Percentiles rank a stretch among this genome's conserved stretches.
phyloP scores from a whole-genome alignment of 2,797 vertebrate genomes.

The Enteromius paludinosus region DNA sequence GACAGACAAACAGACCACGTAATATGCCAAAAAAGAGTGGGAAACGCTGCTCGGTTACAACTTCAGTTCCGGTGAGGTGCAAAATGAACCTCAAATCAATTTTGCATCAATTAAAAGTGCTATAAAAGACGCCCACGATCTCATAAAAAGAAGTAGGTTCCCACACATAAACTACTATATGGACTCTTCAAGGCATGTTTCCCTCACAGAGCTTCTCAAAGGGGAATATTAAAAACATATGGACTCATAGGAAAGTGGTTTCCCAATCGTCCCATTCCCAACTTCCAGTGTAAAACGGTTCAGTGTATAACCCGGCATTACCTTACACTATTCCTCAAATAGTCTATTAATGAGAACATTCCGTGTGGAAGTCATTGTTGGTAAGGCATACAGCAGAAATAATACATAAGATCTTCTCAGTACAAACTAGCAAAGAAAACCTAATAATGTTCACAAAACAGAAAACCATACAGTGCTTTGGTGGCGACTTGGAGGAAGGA shows the following conservation, averaged over 20 bases:
- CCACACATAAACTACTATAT: conserved; percentile 26
- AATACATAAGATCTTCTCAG: conserved; percentile 34
- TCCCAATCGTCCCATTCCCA: neutral
- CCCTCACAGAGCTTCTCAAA: conserved; percentile 48
- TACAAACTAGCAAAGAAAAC: conserved; percentile 49
- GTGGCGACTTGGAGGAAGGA: conserved; percentile 59
- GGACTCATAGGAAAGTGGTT: conserved; percentile 9
- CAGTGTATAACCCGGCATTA: conserved; percentile 6
- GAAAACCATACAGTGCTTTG: conserved; percentile 61
- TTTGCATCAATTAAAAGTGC: conserved; percentile 86
- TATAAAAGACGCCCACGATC: conserved; percentile 73
- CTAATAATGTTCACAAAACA: conserved; percentile 30
- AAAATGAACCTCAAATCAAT: conserved; percentile 72
- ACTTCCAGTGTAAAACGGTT: conserved; percentile 41
- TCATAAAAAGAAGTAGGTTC: conserved; percentile 40
- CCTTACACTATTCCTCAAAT: neutral
- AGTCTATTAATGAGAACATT: conserved; percentile 55
- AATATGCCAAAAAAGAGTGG: conserved; percentile 47
- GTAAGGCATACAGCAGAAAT: conserved; percentile 58
- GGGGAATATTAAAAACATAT: conserved; percentile 20
- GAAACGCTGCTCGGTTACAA: conserved; percentile 47
- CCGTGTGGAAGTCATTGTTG: conserved; percentile 36
- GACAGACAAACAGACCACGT: conserved; percentile 57
- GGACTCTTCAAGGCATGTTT: conserved; percentile 51
- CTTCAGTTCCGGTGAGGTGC: conserved; percentile 69